A percentile compares a stretch with the other conserved stretches of the same genome.
Evolutionary conservation across 2,113 vertebrate genomes (phyloP).

Genomic region (Ardeotis arabs): DNA sequence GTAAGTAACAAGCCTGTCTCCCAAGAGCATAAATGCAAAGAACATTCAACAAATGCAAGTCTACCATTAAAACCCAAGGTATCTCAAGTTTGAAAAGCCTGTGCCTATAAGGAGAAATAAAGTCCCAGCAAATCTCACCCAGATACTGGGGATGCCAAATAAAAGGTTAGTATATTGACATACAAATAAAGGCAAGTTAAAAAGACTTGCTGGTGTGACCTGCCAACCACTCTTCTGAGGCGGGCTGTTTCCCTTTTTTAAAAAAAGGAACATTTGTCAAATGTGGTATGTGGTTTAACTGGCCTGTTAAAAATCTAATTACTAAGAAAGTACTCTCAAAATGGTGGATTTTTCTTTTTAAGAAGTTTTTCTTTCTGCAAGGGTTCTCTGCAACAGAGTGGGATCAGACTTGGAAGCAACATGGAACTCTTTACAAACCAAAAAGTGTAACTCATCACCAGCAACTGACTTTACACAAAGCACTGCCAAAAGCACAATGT

Average conservation of each 20-base stretch:
- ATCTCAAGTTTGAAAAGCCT: not conserved
- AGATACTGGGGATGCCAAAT: not conserved
- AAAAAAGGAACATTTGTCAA: not conserved
- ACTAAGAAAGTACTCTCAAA: not conserved
- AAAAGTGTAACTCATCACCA: not conserved
- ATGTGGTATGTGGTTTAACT: not conserved
- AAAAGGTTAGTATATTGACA: not conserved
- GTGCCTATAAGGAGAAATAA: not conserved
- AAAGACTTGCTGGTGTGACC: not conserved
- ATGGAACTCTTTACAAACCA: not conserved
- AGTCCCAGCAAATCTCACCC: not conserved
- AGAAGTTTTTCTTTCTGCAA: not conserved
- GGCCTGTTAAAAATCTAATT: not conserved
- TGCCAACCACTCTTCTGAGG: not conserved
- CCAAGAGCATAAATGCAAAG: not conserved
- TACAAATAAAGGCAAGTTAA: not conserved
- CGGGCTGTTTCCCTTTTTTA: not conserved
- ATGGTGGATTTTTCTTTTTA: constrained; percentile 9
- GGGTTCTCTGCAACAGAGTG: not conserved
- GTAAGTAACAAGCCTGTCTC: not conserved
- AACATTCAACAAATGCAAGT: not conserved
- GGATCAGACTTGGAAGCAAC: constrained; percentile 18
- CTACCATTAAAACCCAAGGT: not conserved
- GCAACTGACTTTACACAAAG: not conserved
- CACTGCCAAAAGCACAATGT: not conserved